These are phyloP conservation scores for Tragelaphus eurycerus DNA, from an alignment of 2,797 vertebrate species.

Conservation along the genomic window DNA sequence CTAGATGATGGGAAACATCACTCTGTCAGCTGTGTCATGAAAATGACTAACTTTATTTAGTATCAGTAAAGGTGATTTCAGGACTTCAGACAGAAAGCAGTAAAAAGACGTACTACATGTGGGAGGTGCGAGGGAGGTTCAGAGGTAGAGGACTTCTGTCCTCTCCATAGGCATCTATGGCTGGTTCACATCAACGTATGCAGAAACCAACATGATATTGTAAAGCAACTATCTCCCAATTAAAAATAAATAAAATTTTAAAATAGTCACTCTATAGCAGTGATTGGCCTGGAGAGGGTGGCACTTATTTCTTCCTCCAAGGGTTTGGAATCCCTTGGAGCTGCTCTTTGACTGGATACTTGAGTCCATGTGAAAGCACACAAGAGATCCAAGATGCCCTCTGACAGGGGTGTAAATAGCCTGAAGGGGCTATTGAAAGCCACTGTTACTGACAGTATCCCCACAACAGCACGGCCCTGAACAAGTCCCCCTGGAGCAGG, in stretches of 20 bases:
- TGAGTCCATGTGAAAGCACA: neutral
- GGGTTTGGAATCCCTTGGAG: neutral
- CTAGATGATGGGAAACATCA: neutral
- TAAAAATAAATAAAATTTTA: neutral
- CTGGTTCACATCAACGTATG: neutral
- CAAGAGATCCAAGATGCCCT: neutral
- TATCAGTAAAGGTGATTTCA: constrained; percentile 1
- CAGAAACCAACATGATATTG: neutral
- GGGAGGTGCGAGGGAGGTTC: neutral
- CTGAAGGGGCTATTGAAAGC: neutral
- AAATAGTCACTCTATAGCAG: neutral
- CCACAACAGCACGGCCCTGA: neutral
- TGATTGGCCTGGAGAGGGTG: too few species aligned
- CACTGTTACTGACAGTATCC: neutral
- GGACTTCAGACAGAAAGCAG: neutral
- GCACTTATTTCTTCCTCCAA: neutral
- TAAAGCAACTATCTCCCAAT: neutral
- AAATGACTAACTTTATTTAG: neutral
- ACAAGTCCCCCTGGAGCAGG: neutral
- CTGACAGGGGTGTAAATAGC: neutral
- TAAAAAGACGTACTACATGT: neutral
- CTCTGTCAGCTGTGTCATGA: constrained; percentile 18
- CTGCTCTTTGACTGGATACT: neutral
- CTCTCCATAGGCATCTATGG: neutral
- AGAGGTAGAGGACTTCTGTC: neutral